A percentile compares a stretch with the other conserved stretches of the same genome.
Evolutionary conservation across 1,140 invertebrate species (phyloP).

Genomic region (Phymastichus coffea): DNA sequence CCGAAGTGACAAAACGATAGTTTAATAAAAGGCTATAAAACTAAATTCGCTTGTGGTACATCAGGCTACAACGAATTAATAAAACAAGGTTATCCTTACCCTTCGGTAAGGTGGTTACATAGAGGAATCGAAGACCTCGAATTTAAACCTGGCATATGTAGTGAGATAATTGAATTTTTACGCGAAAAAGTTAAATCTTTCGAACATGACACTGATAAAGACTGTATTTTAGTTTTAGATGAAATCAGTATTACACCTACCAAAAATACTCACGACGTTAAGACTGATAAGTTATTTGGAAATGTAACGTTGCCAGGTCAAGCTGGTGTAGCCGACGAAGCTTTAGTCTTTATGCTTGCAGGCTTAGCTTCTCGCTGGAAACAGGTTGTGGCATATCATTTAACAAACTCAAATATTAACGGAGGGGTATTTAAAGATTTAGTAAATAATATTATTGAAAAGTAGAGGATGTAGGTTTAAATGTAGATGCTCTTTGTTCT

Average conservation of each 20-base stretch:
- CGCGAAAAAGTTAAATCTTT: too few species aligned
- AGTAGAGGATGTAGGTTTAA: constrained; percentile 2
- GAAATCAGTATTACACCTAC: background rate
- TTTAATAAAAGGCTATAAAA: constrained; percentile 13
- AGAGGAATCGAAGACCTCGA: constrained; percentile 20
- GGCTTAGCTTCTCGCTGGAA: constrained; percentile 26
- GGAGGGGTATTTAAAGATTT: background rate
- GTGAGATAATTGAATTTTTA: too few species aligned
- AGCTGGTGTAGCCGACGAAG: constrained; percentile 8
- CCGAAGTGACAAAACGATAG: constrained; percentile 16
- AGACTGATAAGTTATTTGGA: background rate
- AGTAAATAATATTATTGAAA: constrained; percentile 4
- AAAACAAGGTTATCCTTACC: constrained; percentile 15
- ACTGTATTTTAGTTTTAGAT: too few species aligned
- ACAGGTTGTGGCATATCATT: constrained; percentile 27
- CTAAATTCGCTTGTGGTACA: constrained; percentile 17
- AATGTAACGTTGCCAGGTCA: background rate
- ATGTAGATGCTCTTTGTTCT: background rate
- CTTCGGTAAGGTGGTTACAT: constrained; percentile 19
- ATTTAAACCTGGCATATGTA: constrained; percentile 22
- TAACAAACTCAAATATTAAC: constrained; percentile 11
- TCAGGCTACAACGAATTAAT: constrained; percentile 19
- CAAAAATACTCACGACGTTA: background rate
- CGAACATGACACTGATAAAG: too few species aligned
- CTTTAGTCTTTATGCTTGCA: constrained; percentile 25